These are phyloP conservation scores for Lasioglossum lativentre DNA, from an alignment of 2,888 invertebrate genomes.

Conservation along the genomic window DNA sequence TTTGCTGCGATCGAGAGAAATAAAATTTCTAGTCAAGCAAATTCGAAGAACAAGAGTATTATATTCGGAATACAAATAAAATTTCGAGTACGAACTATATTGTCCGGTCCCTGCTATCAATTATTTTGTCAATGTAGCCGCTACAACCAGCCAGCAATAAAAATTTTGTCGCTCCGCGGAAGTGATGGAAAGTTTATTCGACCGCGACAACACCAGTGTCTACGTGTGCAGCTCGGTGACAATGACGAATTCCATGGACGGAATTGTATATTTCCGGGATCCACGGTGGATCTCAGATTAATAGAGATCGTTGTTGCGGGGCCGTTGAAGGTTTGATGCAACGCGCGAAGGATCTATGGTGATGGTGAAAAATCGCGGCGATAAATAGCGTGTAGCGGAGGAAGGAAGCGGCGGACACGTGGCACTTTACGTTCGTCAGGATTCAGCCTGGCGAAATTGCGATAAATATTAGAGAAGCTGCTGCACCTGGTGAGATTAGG, in stretches of 20 bases:
- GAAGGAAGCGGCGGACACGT: too few relatives aligned
- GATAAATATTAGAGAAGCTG: slow-evolving; percentile 19
- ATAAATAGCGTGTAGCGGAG: slow-evolving; percentile 1
- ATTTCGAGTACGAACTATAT: background rate
- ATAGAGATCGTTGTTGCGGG: slow-evolving; percentile 7
- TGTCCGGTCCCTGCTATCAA: background rate
- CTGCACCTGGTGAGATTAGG: background rate
- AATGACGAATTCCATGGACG: slow-evolving; percentile 5
- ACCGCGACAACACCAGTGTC: background rate
- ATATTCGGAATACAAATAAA: background rate
- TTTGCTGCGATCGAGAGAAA: too few relatives aligned
- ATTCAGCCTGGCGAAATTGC: background rate
- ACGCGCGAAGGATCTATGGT: background rate
- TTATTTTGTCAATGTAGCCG: background rate
- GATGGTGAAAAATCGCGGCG: slow-evolving; percentile 9
- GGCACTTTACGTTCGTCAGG: background rate
- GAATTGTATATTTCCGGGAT: background rate
- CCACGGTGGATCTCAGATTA: slow-evolving; percentile 6
- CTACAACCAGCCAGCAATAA: background rate
- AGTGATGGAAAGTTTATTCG: background rate
- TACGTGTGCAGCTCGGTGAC: background rate
- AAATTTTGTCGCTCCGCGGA: background rate
- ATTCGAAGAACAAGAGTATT: background rate
- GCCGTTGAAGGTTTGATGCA: background rate
- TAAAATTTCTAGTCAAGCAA: background rate